A percentile compares a stretch with the other conserved stretches of the same genome.
Conservation (phyloP, 2,113 vertebrate genomes). For the Sceloporus undulatus region DNA sequence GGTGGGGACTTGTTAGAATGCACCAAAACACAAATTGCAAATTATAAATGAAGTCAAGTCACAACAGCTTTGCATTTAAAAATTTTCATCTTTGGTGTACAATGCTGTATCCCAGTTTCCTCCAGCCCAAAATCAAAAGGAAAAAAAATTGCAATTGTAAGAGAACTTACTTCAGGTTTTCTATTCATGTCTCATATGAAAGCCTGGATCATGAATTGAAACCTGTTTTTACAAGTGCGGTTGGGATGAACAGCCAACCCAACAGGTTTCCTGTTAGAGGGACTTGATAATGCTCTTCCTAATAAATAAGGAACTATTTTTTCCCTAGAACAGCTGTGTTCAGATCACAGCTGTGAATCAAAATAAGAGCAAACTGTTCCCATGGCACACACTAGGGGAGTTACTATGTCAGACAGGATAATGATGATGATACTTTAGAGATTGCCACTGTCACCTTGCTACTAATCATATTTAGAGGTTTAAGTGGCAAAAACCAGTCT, state of each 20-base stretch:
- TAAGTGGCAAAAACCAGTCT: too few species aligned
- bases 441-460: neutral
- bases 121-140: neutral
- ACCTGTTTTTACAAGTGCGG: neutral
- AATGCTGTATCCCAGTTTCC: constrained; percentile 4
- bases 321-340: neutral
- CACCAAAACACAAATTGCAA: constrained; percentile 59
- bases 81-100: constrained; percentile 17
- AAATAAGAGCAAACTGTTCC: neutral
- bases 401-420: neutral
- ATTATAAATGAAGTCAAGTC: constrained; percentile 26
- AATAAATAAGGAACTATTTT: neutral
- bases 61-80: constrained; percentile 40
- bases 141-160: neutral
- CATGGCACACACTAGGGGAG: neutral
- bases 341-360: neutral
- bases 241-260: neutral
- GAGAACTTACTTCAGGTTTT: neutral
- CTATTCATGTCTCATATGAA: constrained; percentile 26
- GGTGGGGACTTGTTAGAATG: constrained; percentile 62
- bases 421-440: neutral
- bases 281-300: neutral
- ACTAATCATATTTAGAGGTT: neutral
- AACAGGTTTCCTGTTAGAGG: neutral
- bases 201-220: neutral